Base-by-base conservation (phyloP, 2,888 invertebrate genomes). In the Troides aeacus region DNA sequence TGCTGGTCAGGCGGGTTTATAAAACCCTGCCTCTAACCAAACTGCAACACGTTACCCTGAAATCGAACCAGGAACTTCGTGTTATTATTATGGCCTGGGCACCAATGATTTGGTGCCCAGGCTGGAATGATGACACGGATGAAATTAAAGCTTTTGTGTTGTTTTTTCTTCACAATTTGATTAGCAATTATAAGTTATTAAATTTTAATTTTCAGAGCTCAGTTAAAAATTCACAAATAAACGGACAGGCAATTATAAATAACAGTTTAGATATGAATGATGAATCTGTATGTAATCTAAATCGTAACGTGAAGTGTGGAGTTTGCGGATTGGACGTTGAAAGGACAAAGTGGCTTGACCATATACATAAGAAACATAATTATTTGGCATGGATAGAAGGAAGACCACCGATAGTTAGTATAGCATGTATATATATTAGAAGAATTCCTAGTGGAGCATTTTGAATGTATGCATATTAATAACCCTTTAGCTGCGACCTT, bases 271-370 rank as follows among this genome's bases (percentile, higher is more conserved):
- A 66, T 50, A 15, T 24, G 21, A 30, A 30, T 24, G 66, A 70
- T 12, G 59, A 61, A 61, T 21, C 39, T 17, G 39, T 3, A 21
- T 59, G 59, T 18, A 4, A 64, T n/a, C 15, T n/a, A 18, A 64
- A n/a, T n/a, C 56, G 64, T 21, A 18, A 39, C 17, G 69, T 72
- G 1, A 69, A 74, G 62, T 82, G 82, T 70, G 82, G 75, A n/a
- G 73, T 81, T 61, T 95, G 95, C 74, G 77, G 81, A 17, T 74
- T 66, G 39, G 61, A 57, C 8, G 59, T 78, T 23, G 57, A 60
- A 17, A 39, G 69, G 2, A 39, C 56, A 17, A 61, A 68, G 17
- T 79, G 78, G 78, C 64, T 75, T 0, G 67, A 70, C 0, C 79
- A 79, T 58, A 77, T 77, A 62, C 69, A 72, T 56, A 62, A 64